A percentile compares a stretch with the other conserved stretches of the same genome.
Evolutionary conservation across 2,888 invertebrate species (phyloP).

Genomic region (Aspidiotus destructor): DNA sequence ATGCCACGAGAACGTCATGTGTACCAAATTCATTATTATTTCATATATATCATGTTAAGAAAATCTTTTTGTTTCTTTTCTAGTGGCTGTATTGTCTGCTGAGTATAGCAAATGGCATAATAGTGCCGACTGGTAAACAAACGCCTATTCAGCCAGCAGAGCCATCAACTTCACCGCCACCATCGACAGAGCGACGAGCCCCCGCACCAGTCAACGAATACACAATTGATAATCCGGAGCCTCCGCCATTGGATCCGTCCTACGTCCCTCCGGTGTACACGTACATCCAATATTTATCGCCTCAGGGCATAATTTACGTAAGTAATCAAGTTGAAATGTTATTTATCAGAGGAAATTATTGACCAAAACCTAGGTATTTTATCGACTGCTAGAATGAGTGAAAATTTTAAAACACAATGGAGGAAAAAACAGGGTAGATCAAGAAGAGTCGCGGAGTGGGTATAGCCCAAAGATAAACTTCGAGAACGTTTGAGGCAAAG

Average conservation of each 20-base stretch:
- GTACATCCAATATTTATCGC: slow-evolving; percentile 37
- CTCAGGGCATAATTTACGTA: slow-evolving; percentile 37
- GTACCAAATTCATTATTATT: too few species aligned
- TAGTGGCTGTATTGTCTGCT: slow-evolving; percentile 33
- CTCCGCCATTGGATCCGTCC: slow-evolving; percentile 38
- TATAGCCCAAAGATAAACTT: too few species aligned
- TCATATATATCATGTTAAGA: too few species aligned
- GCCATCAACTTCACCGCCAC: slow-evolving; percentile 35
- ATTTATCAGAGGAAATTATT: not conserved
- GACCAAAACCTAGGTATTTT: not conserved
- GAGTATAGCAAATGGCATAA: slow-evolving; percentile 34
- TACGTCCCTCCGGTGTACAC: slow-evolving; percentile 37
- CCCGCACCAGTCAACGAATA: slow-evolving; percentile 39
- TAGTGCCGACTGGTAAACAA: slow-evolving; percentile 38
- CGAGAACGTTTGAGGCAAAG: too few species aligned
- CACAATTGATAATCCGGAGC: slow-evolving; percentile 38
- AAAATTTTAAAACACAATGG: not conserved
- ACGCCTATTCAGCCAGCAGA: slow-evolving; percentile 39
- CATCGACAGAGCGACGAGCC: slow-evolving; percentile 12
- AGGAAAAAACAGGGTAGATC: too few species aligned
- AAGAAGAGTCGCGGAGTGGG: too few species aligned
- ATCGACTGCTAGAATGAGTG: not conserved
- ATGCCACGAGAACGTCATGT: too few species aligned
- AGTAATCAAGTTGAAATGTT: slow-evolving; percentile 25
- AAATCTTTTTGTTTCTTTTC: slow-evolving; percentile 1